Percentiles rank a stretch among this genome's conserved stretches.
Evolutionary conservation across 2,888 invertebrate genomes (phyloP).

Genomic region (Chrysodeixis includens): DNA sequence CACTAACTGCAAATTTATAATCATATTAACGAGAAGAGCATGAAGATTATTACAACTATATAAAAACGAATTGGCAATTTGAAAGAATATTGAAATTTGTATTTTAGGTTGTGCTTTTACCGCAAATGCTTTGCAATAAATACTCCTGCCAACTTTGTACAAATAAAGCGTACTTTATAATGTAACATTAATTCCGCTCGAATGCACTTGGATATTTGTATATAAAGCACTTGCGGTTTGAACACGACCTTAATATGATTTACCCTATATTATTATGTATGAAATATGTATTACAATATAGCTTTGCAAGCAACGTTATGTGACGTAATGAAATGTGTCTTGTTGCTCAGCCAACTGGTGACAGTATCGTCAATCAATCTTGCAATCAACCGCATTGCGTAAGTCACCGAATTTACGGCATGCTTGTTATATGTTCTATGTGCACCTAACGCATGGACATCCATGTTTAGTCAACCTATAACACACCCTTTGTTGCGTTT

Average conservation of each 20-base stretch:
- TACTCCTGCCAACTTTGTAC: slow-evolving; percentile 7
- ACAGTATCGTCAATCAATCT: slow-evolving; percentile 97
- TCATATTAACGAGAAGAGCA: slow-evolving; percentile 67
- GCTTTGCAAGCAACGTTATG: slow-evolving; percentile 83
- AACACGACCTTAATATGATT: slow-evolving; percentile 44
- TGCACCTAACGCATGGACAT: slow-evolving; percentile 82
- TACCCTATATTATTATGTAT: slow-evolving; percentile 60
- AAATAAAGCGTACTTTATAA: neutral
- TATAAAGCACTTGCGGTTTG: slow-evolving; percentile 56
- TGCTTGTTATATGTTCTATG: slow-evolving; percentile 78
- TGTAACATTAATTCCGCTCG: neutral
- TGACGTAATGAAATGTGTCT: slow-evolving; percentile 87
- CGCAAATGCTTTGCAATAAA: slow-evolving; percentile 49
- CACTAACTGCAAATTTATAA: slow-evolving; percentile 63
- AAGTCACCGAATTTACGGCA: slow-evolving; percentile 90
- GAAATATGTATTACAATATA: slow-evolving; percentile 60
- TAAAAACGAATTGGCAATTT: slow-evolving; percentile 43
- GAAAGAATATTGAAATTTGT: slow-evolving; percentile 28
- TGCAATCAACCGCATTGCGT: slow-evolving; percentile 97
- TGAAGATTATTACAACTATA: slow-evolving; percentile 55
- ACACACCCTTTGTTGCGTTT: slow-evolving; percentile 63
- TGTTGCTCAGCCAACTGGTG: slow-evolving; percentile 96
- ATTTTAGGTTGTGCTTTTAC: slow-evolving; percentile 51
- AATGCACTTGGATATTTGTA: slow-evolving; percentile 26
- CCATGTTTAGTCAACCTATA: slow-evolving; percentile 66